phyloP scores from a whole-genome alignment of 1,140 invertebrate species.

The Plectus sambesii region DNA sequence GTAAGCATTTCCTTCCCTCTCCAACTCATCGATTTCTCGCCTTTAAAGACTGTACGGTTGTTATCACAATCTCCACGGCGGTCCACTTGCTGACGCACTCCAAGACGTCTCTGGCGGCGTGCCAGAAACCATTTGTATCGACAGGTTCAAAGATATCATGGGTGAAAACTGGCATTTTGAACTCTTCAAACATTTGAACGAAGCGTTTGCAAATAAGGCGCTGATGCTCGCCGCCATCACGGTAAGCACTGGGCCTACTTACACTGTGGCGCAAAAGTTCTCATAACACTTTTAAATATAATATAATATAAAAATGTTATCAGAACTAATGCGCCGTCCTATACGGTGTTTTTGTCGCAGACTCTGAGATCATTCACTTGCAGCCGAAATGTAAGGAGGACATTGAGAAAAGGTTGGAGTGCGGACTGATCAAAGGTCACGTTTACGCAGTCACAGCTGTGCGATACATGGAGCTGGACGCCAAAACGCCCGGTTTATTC shows the following conservation, averaged over 20 bases:
- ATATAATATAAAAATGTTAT: not conserved
- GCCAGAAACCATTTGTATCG: slow-evolving; percentile 47
- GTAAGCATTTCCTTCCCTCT: no score
- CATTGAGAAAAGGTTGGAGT: not conserved
- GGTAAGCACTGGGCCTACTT: no score
- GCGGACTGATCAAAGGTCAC: slow-evolving; percentile 51
- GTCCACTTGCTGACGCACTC: slow-evolving; percentile 51
- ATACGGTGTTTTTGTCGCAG: no score
- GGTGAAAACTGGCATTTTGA: not conserved
- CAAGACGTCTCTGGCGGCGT: slow-evolving; percentile 54
- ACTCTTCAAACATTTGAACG: not conserved
- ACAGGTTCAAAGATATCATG: slow-evolving; percentile 8
- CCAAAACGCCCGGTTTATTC: slow-evolving; percentile 40
- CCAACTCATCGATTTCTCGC: no score
- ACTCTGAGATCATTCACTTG: no score
- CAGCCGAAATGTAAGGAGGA: slow-evolving; percentile 45
- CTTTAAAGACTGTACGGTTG: no score
- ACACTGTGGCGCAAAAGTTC: no score
- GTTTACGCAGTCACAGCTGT: slow-evolving; percentile 54
- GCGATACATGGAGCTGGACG: not conserved
- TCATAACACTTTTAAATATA: no score
- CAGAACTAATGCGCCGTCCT: not conserved
- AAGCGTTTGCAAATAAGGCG: not conserved
- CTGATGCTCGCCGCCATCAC: not conserved
- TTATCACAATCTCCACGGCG: no score